Base-by-base conservation (phyloP, 1,140 invertebrate species). In the Nephila pilipes region DNA sequence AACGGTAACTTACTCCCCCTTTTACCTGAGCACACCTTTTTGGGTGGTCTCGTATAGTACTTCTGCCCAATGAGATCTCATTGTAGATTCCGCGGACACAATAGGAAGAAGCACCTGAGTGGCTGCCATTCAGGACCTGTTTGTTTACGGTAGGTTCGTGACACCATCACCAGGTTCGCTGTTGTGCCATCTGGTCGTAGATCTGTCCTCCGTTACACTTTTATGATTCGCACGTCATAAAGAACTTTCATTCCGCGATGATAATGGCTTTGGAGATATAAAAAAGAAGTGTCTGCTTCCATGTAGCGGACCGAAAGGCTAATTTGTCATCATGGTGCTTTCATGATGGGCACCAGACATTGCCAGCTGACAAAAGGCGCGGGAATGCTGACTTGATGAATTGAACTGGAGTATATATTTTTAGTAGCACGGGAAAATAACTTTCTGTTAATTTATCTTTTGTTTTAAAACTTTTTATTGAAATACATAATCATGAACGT, bases 11-110 rank as follows among this genome's bases (percentile, higher is more conserved):
- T 87, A 65, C 60, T 29, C 80, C 81, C 69, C 85, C 60, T 93
- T 93, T 69, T 93, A 93, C 91, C 91, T 87, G 63, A 38, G 83
- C 91, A 93, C 91, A 93, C 91, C 91, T 93, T 87, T 87, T 79
- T 93, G 91, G 91, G 91, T 93, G 91, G 91, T 93, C 91, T 85
- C 85, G 58, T 36, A 60, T 87, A 32, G 1, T 6, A 38, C 32
- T 60, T 93, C 54, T 60, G 20, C 85, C 91, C 91, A 93, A 93
- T 93, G 65, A 63, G 75, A 38, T 65, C 65, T 65, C 89, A 57
- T 79, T 75, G n/a, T 20, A 29, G 29, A 29, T 55, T 22, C n/a
- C 36, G 32, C 16, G 36, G 20, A 87, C 85, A 93, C 91, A 93
- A 93, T 93, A 87, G 91, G 83, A 93, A 93, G 91, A 93, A 80